These are phyloP conservation scores for Trichopria drosophilae DNA, from an alignment of 2,888 invertebrate genomes.

Conservation along the genomic window DNA sequence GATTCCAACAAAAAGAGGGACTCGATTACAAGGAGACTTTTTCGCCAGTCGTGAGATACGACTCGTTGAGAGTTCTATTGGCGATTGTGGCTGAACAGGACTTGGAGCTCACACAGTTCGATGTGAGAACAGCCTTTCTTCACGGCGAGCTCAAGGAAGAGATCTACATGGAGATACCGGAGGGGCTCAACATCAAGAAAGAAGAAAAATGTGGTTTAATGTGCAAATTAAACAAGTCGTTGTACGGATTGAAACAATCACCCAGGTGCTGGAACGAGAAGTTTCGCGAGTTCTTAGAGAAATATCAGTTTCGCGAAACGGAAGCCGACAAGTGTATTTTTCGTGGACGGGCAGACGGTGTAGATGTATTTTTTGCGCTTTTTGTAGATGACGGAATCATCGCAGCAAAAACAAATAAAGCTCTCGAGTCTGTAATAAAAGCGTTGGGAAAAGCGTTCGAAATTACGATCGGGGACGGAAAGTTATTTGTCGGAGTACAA, in stretches of 20 bases:
- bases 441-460: constrained; percentile 12
- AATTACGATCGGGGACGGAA: not conserved
- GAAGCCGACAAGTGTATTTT: constrained; percentile 14
- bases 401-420: constrained; percentile 11
- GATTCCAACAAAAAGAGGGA: constrained; percentile 18
- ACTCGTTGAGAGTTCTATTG: constrained; percentile 30
- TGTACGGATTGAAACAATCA: constrained; percentile 20
- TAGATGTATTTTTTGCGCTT: constrained; percentile 14
- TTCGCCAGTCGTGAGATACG: no score
- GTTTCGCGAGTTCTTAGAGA: constrained; percentile 13
- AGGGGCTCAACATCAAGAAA: constrained; percentile 29
- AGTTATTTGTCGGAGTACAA: constrained; percentile 17
- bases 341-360: constrained; percentile 7
- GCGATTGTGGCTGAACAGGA: constrained; percentile 29
- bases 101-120: constrained; percentile 32
- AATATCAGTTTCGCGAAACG: constrained; percentile 13
- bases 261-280: constrained; percentile 19
- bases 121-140: constrained; percentile 34
- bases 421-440: constrained; percentile 1
- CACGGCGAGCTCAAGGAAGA: constrained; percentile 35
- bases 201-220: not conserved
- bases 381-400: constrained; percentile 22
- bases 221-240: constrained; percentile 10
- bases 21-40: constrained; percentile 16
- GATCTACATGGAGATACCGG: constrained; percentile 41